Conservation (phyloP, 2,797 vertebrate species). For the Ctenosaura bakeri region DNA sequence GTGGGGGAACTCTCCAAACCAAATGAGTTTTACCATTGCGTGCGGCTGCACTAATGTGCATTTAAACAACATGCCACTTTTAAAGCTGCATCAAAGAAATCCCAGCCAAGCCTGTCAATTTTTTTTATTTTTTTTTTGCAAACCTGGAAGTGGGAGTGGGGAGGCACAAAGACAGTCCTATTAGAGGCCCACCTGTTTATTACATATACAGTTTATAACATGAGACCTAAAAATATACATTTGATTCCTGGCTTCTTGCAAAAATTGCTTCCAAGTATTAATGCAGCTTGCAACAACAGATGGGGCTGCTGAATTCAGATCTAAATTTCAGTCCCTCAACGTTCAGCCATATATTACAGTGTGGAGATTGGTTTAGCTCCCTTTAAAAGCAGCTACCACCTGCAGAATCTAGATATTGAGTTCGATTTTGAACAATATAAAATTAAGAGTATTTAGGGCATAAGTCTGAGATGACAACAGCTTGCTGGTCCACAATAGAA, state of each 20-base stretch:
- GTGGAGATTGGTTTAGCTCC: neutral
- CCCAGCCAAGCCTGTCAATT: constrained; percentile 20
- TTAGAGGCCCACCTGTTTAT: constrained; percentile 72
- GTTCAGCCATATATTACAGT: constrained; percentile 3
- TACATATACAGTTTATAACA: constrained; percentile 34
- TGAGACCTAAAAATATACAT: constrained; percentile 26
- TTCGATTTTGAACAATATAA: constrained; percentile 22
- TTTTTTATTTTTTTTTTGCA: constrained; percentile 24
- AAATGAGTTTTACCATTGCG: constrained; percentile 44
- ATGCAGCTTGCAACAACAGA: constrained; percentile 61
- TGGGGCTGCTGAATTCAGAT: constrained; percentile 55
- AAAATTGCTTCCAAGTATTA: constrained; percentile 57
- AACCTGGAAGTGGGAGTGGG: constrained; percentile 42
- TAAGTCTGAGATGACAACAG: neutral
- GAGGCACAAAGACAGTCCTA: constrained; percentile 58
- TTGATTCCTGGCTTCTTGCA: constrained; percentile 65
- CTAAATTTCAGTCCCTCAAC: constrained; percentile 40
- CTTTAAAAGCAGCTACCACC: neutral
- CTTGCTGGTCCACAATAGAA: neutral
- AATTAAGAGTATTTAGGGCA: neutral
- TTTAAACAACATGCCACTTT: constrained; percentile 55
- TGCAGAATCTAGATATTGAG: neutral
- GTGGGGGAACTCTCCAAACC: constrained; percentile 46
- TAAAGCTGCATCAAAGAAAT: constrained; percentile 52
- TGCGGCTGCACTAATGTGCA: constrained; percentile 59